Percentiles rank a stretch among this genome's conserved stretches.
These are phyloP conservation scores for Sarcophaga variegata DNA, from an alignment of 2,888 invertebrate species.

Conservation along the genomic window DNA sequence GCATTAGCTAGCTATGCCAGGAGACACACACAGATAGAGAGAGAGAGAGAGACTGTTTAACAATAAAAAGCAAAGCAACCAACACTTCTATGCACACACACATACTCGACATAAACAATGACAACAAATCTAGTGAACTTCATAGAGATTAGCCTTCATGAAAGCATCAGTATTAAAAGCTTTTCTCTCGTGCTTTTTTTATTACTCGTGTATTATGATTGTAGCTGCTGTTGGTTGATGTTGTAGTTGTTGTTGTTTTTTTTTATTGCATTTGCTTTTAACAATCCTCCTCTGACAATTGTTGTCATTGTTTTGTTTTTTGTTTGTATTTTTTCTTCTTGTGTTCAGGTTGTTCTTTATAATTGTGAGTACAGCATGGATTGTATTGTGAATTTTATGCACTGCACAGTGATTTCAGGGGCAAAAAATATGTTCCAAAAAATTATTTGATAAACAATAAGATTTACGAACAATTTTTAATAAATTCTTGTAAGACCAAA, in stretches of 20 bases:
- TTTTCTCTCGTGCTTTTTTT: constrained; percentile 72
- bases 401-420: not conserved
- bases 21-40: no score
- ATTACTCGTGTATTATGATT: constrained; percentile 48
- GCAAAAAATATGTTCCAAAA: no score
- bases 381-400: not conserved
- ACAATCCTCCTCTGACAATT: constrained; percentile 25
- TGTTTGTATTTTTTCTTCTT: constrained; percentile 27
- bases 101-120: constrained; percentile 73
- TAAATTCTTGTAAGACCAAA: no score
- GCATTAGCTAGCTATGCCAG: no score
- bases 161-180: constrained; percentile 82
- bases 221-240: constrained; percentile 71
- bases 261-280: not conserved
- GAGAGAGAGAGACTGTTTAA: no score
- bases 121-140: constrained; percentile 79
- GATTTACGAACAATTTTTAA: no score
- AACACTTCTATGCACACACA: constrained; percentile 10
- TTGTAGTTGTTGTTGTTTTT: not conserved
- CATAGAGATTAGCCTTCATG: constrained; percentile 82
- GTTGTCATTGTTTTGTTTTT: constrained; percentile 37
- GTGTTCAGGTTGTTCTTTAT: constrained; percentile 42
- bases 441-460: no score
- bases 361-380: constrained; percentile 19
- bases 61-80: not conserved